These are phyloP conservation scores for Ptychodera flava DNA, from an alignment of 35 echinoderm and acorn worm species.

Conservation along the genomic window DNA sequence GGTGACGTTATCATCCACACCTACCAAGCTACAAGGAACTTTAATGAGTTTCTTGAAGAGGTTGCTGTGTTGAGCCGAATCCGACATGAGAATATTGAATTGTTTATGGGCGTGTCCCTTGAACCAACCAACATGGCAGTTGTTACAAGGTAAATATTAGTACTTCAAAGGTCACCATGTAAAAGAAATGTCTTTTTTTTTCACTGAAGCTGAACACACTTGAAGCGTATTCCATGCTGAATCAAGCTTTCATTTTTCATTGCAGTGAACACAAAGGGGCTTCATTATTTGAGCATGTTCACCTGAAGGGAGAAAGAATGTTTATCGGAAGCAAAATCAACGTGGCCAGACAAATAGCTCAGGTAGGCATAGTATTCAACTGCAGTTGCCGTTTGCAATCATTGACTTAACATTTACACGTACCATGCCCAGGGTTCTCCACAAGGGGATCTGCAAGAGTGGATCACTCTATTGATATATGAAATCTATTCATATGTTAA, in stretches of 20 bases:
- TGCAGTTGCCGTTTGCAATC: no score
- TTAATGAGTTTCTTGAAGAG: constrained; percentile 85
- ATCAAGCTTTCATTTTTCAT: no score
- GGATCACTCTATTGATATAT: no score
- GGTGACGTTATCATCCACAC: constrained; percentile 93
- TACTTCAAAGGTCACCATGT: neutral
- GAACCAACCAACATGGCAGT: constrained; percentile 69
- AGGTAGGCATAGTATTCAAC: no score
- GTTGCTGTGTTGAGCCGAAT: constrained; percentile 81
- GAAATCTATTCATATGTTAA: no score
- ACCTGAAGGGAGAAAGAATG: neutral
- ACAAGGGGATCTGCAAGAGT: no score
- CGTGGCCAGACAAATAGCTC: constrained; percentile 11
- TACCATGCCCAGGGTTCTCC: no score
- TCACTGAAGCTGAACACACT: no score
- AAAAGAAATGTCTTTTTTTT: neutral
- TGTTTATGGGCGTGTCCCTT: constrained; percentile 92
- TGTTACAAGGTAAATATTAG: constrained; percentile 62
- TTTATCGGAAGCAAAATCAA: neutral
- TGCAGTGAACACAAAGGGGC: constrained; percentile 2
- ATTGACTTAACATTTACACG: no score
- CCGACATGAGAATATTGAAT: constrained; percentile 88
- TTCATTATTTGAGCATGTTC: constrained; percentile 3
- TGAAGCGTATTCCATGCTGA: no score
- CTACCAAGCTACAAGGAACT: constrained; percentile 18